A percentile compares a stretch with the other conserved stretches of the same genome.
These are phyloP conservation scores for Megamerina dolium DNA, from an alignment of 2,888 invertebrate species.

Conservation along the genomic window DNA sequence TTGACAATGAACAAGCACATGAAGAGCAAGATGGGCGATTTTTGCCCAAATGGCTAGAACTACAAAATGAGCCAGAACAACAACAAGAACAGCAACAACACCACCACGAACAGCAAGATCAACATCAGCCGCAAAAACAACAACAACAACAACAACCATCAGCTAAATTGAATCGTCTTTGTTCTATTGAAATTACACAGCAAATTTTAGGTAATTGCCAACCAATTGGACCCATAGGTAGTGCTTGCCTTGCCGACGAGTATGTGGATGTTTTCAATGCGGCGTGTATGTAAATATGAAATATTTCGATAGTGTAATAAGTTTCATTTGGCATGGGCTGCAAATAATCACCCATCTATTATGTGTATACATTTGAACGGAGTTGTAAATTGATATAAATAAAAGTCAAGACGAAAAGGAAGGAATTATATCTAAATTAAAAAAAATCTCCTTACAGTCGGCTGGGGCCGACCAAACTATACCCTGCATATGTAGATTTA, in stretches of 20 bases:
- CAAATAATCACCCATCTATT: no score
- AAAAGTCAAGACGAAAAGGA: no score
- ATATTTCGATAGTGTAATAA: no score
- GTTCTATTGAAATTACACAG: slow-evolving; percentile 41
- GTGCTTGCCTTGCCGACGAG: slow-evolving; percentile 43
- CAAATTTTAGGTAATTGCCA: slow-evolving; percentile 40
- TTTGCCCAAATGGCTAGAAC: background rate
- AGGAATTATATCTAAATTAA: no score
- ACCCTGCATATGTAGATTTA: no score
- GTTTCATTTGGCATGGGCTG: no score
- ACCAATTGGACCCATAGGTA: slow-evolving; percentile 37
- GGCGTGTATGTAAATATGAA: slow-evolving; percentile 30
- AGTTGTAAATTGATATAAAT: no score
- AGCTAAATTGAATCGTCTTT: slow-evolving; percentile 25
- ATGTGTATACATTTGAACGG: no score
- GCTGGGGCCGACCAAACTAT: no score
- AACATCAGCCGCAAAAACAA: slow-evolving; percentile 13
- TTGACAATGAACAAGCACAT: background rate
- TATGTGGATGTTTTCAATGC: slow-evolving; percentile 38
- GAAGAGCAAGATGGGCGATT: slow-evolving; percentile 4
- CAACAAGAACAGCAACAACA: slow-evolving; percentile 10
- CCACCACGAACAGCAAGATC: background rate
- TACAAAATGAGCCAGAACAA: slow-evolving; percentile 4
- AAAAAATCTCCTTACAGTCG: no score
- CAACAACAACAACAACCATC: background rate